Conservation (phyloP, 2,797 vertebrate genomes). For the Lepus oiostolus region DNA sequence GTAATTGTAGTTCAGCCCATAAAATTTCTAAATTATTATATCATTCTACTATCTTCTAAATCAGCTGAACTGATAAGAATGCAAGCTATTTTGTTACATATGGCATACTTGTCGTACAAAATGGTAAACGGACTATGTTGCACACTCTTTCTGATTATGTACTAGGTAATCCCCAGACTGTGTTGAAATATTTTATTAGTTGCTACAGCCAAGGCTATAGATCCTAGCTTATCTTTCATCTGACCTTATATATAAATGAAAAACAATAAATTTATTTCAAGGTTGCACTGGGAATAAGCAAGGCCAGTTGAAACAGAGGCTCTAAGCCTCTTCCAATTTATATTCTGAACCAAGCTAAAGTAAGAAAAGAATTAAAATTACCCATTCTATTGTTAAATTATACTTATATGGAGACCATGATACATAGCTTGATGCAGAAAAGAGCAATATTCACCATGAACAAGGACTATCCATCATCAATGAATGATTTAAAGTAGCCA, state of each 20-base stretch:
- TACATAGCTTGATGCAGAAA: background rate
- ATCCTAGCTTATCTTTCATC: constrained; percentile 84
- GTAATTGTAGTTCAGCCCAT: background rate
- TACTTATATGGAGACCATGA: constrained; percentile 64
- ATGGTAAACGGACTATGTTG: constrained; percentile 33
- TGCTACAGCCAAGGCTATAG: constrained; percentile 70
- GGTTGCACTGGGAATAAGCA: constrained; percentile 82
- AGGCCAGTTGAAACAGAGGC: constrained; percentile 70
- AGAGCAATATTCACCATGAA: too few relatives aligned
- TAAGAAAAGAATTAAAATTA: constrained; percentile 78
- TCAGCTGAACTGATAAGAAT: constrained; percentile 41
- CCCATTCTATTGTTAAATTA: constrained; percentile 76
- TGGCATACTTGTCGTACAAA: background rate
- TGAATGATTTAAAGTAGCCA: background rate
- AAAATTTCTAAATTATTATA: constrained; percentile 41
- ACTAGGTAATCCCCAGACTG: constrained; percentile 70
- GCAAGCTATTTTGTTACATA: constrained; percentile 43
- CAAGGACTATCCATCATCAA: constrained; percentile 1
- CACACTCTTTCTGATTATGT: constrained; percentile 67
- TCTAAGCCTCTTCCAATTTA: constrained; percentile 76
- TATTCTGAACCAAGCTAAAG: constrained; percentile 78
- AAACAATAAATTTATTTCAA: constrained; percentile 86
- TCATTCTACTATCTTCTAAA: constrained; percentile 33
- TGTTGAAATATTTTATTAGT: constrained; percentile 82
- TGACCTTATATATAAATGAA: constrained; percentile 87